A percentile compares a stretch with the other conserved stretches of the same genome.
Conservation (phyloP, 2,888 invertebrate species). For the Malthinus seriepunctatus region DNA sequence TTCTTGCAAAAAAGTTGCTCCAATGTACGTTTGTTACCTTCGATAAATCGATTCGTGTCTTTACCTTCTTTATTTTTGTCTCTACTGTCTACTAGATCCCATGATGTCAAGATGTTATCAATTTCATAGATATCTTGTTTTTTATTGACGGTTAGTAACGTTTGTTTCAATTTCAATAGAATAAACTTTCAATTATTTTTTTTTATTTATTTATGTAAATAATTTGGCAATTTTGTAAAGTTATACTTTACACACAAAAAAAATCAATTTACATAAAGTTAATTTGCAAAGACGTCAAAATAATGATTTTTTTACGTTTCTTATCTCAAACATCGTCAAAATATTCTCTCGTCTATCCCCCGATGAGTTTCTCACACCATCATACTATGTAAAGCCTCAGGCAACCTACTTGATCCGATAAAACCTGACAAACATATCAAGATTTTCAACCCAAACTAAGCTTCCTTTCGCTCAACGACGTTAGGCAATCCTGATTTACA, state of each 20-base stretch:
- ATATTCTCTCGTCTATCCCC: constrained; percentile 24
- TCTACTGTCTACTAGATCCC: constrained; percentile 6
- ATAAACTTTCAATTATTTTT: neutral
- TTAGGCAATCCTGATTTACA: constrained; percentile 38
- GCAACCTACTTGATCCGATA: constrained; percentile 51
- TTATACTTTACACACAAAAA: constrained; percentile 1
- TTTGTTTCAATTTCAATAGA: constrained; percentile 9
- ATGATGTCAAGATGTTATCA: constrained; percentile 12
- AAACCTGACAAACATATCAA: constrained; percentile 53
- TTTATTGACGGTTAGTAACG: constrained; percentile 10
- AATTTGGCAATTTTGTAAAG: constrained; percentile 7
- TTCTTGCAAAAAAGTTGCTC: constrained; percentile 8
- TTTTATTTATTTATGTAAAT: constrained; percentile 12
- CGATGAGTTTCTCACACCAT: constrained; percentile 24
- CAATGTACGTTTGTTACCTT: constrained; percentile 9
- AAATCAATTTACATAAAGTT: constrained; percentile 1
- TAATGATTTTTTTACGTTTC: constrained; percentile 18
- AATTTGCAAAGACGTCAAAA: neutral
- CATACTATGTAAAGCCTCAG: constrained; percentile 20
- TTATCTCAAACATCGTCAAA: constrained; percentile 25
- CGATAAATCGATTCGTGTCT: constrained; percentile 16
- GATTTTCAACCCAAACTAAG: constrained; percentile 42
- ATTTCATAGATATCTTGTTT: constrained; percentile 9
- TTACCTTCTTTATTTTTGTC: constrained; percentile 14
- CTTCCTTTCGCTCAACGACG: constrained; percentile 33